Evolutionary conservation across 2,797 vertebrate genomes (phyloP), one percentile per base, ranked within the genome.

Genomic region (Salmo trutta): DNA sequence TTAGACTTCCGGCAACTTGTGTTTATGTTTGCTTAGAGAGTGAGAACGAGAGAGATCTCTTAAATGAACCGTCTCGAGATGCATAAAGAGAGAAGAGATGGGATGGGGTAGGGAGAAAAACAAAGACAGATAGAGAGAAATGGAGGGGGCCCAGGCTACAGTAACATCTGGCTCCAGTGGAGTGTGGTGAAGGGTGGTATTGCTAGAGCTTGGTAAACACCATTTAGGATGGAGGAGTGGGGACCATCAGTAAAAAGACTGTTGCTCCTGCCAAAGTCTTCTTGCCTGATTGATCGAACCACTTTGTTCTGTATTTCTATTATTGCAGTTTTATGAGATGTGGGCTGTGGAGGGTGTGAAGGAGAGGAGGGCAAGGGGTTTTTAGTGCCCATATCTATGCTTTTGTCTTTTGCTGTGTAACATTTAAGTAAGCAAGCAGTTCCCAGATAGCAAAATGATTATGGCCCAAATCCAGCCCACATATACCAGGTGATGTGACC

Each of bases 131-230:
- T 4, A 67, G 73, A 64, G 74, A 21, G 41, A 52, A 65, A 29
- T 21, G 21, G 31, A 21, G 21, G 27, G 47, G 27, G 19, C 17
- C 56, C 56, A 19, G 4, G 17, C 12, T 10, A 41, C n/a, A 24
- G 19, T 12, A 16, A 75, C 86, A 85, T 81, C 86, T 87, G 82
- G 77, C 80, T 87, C 75, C 78, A 83, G 75, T 14, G 59, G 73
- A 82, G 86, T 87, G 84, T 73, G 71, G 85, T 59, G 83, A 88
- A 71, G 84, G 77, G 77, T 87, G 85, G 83, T 87, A 90, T 88
- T 88, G 81, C 87, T 89, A 87, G 82, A 81, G 82, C 78, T 85
- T 81, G 81, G 77, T 77, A 79, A 83, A 81, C 52, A 84, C 78
- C 73, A 81, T 90, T 90, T 85, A 86, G 79, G 86, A 82, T 76